A percentile compares a stretch with the other conserved stretches of the same genome.
Evolutionary conservation across 2,888 invertebrate genomes (phyloP).

Genomic region (Platypus cylindrus): DNA sequence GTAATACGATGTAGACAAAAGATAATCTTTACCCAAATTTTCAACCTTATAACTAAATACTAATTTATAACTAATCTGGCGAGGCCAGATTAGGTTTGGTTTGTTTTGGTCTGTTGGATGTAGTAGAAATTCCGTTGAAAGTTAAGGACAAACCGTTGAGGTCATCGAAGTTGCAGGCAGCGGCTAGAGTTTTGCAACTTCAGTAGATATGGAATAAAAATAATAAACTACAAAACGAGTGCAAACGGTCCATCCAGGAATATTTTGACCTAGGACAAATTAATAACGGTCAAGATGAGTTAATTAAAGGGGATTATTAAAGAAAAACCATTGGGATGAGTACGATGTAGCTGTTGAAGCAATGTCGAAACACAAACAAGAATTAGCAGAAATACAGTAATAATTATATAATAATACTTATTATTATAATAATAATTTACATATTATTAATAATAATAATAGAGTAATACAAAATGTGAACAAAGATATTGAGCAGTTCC

Average conservation of each 20-base stretch:
- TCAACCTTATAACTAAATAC: too few relatives aligned
- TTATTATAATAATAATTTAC: too few relatives aligned
- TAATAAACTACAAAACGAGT: constrained; percentile 30
- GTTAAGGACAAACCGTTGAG: constrained; percentile 53
- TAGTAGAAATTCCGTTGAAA: too few relatives aligned
- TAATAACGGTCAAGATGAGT: constrained; percentile 31
- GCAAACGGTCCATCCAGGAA: too few relatives aligned
- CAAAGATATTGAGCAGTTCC: constrained; percentile 26
- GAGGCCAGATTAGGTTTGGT: too few relatives aligned
- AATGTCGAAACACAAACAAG: constrained; percentile 26
- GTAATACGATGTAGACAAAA: too few relatives aligned
- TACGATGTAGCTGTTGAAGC: constrained; percentile 25
- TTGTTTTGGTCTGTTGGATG: too few relatives aligned
- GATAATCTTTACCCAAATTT: too few relatives aligned
- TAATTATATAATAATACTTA: too few relatives aligned
- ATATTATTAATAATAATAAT: too few relatives aligned
- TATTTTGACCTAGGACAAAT: constrained; percentile 29
- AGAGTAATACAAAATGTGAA: constrained; percentile 22
- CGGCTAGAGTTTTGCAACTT: constrained; percentile 46
- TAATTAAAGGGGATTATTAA: constrained; percentile 31
- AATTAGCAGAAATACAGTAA: constrained; percentile 22
- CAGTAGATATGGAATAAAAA: constrained; percentile 36
- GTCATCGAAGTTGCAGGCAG: constrained; percentile 47
- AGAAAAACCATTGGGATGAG: constrained; percentile 23
- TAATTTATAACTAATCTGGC: too few relatives aligned